Base-by-base conservation (phyloP, 2,797 vertebrate species). In the Amblyopsis hoosieri region DNA sequence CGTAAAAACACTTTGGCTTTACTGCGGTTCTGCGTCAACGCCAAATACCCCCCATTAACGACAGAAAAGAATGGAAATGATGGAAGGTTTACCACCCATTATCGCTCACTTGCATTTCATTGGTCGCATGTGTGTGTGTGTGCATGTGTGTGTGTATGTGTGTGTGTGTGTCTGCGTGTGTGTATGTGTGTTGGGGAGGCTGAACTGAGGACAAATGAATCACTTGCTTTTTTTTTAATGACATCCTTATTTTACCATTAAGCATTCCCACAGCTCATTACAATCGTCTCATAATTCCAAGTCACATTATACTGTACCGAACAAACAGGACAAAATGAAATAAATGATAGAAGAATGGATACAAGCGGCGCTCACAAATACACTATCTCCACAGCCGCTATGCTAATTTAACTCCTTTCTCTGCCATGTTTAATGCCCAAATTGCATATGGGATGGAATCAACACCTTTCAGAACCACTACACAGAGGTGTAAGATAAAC, bases 31-130 rank as follows among this genome's bases (percentile, higher is more conserved):
- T 70, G 71, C 73, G 66, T 61, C 53, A 81, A 81, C 14, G 69
- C 77, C 78, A 88, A 91, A 89, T 76, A 83, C 83, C 59, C 63
- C 80, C 71, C 64, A 56, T 91, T 91, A 89, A 90, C 90, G 49
- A 68, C 14, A 54, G 67, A 54, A 67, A 76, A 77, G 80, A 87
- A 88, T 79, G 79, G 82, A 87, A 73, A 85, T 83, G 76, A 89
- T 86, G 79, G 67, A 81, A 82, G 82, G 76, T 88, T 91, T 90
- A 88, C 80, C 78, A 70, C 67, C 84, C 73, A 60, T 88, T 83
- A 83, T 78, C 69, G 71, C 69, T 75, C 79, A 29, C 68, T 78
- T 72, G 81, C 77, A 50, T 85, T 88, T 90, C 82, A 88, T 78
- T 84, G 85, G 80, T 78, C 83, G 86, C 48, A 76, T 81, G 12